These are phyloP conservation scores for Philantomba maxwellii DNA, from an alignment of 2,113 vertebrate genomes.

Conservation along the genomic window DNA sequence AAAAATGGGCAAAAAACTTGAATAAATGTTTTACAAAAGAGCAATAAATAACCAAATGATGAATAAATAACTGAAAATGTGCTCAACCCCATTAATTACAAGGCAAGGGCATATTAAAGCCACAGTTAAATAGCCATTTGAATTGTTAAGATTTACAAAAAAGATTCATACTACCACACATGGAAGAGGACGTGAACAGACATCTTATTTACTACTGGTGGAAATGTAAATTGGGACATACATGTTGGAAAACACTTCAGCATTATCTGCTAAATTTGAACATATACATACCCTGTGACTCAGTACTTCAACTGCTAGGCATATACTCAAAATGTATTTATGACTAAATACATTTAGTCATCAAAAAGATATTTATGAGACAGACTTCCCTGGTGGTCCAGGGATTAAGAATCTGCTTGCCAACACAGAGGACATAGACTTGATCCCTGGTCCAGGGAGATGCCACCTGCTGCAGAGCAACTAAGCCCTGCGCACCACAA, in stretches of 20 bases:
- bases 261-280: background rate
- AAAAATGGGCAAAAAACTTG: background rate
- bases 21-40: background rate
- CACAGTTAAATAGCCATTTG: background rate
- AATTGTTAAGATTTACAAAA: background rate
- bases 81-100: background rate
- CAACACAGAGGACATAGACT: background rate
- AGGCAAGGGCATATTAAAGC: background rate
- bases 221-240: background rate
- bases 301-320: background rate
- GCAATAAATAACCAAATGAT: background rate
- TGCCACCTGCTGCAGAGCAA: background rate
- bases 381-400: background rate
- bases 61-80: background rate
- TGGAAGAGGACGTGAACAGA: background rate
- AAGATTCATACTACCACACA: accelerated
- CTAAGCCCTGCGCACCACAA: background rate
- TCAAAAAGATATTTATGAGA: background rate
- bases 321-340: background rate
- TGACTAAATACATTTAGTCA: background rate
- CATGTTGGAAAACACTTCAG: background rate
- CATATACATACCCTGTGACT: background rate
- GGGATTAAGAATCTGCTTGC: background rate
- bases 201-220: background rate
- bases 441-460: background rate